Conservation (phyloP, 2,113 vertebrate species). For the Enhydra lutris region DNA sequence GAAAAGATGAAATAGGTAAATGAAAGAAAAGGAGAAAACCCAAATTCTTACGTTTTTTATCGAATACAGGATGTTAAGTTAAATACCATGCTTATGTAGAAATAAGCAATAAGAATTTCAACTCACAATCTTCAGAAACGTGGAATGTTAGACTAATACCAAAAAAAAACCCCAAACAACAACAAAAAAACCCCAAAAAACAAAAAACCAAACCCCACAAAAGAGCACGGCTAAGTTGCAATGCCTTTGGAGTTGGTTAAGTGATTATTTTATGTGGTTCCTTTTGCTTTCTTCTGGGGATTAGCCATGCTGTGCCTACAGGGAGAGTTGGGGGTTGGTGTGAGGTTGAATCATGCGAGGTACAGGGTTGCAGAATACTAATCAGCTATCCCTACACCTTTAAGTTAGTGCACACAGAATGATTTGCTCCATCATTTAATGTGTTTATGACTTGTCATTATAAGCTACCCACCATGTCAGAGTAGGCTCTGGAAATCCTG, state of each 20-base stretch:
- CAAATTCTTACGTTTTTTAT: background rate
- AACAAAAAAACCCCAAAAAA: background rate
- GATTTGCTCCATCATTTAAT: background rate
- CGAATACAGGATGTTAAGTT: background rate
- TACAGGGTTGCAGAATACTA: constrained; percentile 19
- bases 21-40: background rate
- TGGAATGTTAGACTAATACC: constrained; percentile 60
- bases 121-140: constrained; percentile 13
- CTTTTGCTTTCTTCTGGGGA: background rate
- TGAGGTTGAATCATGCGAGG: constrained; percentile 64
- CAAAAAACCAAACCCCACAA: background rate
- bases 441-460: constrained; percentile 82
- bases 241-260: background rate
- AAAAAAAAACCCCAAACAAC: background rate
- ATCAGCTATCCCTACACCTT: constrained; percentile 47
- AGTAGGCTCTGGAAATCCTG: constrained; percentile 92
- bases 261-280: background rate
- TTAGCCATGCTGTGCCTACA: constrained; percentile 31
- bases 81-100: background rate
- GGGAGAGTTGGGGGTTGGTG: background rate
- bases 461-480: constrained; percentile 98
- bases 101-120: constrained; percentile 37
- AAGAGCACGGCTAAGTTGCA: background rate
- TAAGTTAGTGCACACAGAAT: constrained; percentile 47
- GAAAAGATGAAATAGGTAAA: background rate